A percentile compares a stretch with the other conserved stretches of the same genome.
Conservation (phyloP, 92 coral and sea anemone species). For the Ricordea florida region DNA sequence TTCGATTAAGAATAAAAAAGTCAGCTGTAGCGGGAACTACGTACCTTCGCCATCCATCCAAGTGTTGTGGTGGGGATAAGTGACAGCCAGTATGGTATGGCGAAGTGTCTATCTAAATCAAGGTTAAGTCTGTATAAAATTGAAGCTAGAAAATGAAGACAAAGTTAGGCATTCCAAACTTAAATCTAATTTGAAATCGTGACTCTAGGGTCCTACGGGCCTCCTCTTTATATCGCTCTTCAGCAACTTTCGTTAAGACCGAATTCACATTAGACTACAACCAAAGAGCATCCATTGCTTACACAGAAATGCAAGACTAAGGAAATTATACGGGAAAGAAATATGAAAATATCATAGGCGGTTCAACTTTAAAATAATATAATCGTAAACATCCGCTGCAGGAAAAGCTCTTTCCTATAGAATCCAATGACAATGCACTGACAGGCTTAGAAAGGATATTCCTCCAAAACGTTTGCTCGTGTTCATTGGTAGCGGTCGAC, state of each 20-base stretch:
- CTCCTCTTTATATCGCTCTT: too few relatives aligned
- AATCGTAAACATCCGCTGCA: slow-evolving; percentile 38
- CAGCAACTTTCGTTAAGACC: too few relatives aligned
- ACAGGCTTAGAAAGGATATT: slow-evolving; percentile 73
- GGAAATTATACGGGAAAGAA: too few relatives aligned
- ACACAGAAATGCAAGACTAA: too few relatives aligned
- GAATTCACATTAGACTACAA: too few relatives aligned
- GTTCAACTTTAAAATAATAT: too few relatives aligned
- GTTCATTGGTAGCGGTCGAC: slow-evolving; percentile 71
- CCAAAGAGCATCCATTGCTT: too few relatives aligned
- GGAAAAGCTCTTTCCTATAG: slow-evolving; percentile 27
- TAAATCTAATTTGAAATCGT: too few relatives aligned
- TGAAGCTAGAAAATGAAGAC: neutral
- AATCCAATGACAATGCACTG: neutral
- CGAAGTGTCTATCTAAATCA: slow-evolving; percentile 75
- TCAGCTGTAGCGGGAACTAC: neutral
- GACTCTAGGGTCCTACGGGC: too few relatives aligned
- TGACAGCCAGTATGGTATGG: slow-evolving; percentile 78
- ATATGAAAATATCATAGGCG: too few relatives aligned
- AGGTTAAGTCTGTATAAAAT: slow-evolving; percentile 59
- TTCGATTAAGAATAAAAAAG: neutral
- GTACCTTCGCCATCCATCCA: slow-evolving; percentile 84
- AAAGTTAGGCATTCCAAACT: neutral
- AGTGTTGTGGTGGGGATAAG: slow-evolving; percentile 78
- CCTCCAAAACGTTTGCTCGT: slow-evolving; percentile 45